A percentile compares a stretch with the other conserved stretches of the same genome.
Evolutionary conservation across 2,113 vertebrate species (phyloP).

Genomic region (Tretioscincus oriximinensis): DNA sequence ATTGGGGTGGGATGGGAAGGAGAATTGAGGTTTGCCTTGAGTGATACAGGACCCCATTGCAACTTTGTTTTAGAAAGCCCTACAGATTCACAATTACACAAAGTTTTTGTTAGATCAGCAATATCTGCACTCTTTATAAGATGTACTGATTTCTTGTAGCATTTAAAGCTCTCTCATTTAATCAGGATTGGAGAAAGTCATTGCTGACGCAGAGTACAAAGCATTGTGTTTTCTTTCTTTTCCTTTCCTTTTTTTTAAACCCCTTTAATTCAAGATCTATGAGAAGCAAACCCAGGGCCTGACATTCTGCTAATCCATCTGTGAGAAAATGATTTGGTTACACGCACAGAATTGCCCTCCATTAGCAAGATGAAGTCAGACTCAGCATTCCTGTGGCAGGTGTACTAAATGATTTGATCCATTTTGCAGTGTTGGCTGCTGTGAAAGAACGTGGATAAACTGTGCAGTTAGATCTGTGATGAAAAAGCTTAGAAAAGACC

Average conservation of each 20-base stretch:
- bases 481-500: background rate
- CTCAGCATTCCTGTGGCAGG: slow-evolving; percentile 25
- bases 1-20: too few species aligned
- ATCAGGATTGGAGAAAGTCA: slow-evolving; percentile 49
- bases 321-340: slow-evolving; percentile 23
- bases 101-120: slow-evolving; percentile 34
- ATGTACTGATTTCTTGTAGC: slow-evolving; percentile 38
- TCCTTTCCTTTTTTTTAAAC: background rate
- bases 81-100: slow-evolving; percentile 39
- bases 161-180: slow-evolving; percentile 54
- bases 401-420: background rate
- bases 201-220: slow-evolving; percentile 49
- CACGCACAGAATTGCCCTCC: background rate
- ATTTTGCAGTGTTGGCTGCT: slow-evolving; percentile 9
- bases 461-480: background rate
- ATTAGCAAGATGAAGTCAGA: slow-evolving; percentile 38
- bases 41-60: too few species aligned
- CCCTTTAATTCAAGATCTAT: slow-evolving; percentile 27
- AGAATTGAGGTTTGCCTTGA: too few species aligned
- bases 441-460: background rate
- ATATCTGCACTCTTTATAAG: slow-evolving; percentile 33
- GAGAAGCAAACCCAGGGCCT: slow-evolving; percentile 11
- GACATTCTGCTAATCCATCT: slow-evolving; percentile 26
- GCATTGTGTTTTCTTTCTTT: background rate
- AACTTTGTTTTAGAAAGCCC: slow-evolving; percentile 11